phyloP scores from a whole-genome alignment of 2,888 invertebrate species.

The Linhomoeus sp. region DNA sequence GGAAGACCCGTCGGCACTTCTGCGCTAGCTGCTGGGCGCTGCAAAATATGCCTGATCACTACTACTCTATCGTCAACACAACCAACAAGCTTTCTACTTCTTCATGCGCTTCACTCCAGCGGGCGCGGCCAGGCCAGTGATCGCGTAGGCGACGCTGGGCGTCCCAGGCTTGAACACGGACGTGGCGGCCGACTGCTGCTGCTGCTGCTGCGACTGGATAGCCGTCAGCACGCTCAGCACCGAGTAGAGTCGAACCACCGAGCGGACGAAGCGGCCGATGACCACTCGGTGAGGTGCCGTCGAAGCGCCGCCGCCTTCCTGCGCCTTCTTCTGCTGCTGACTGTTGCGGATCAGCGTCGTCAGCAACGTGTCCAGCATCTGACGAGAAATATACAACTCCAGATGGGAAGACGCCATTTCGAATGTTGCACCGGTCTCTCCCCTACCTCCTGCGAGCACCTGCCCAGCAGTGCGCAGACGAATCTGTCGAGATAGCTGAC shows the following conservation, averaged over 20 bases:
- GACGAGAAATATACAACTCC: too few species aligned
- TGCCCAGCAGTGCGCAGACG: conserved; percentile 78
- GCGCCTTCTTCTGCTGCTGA: conserved; percentile 39
- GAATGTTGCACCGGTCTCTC: neutral
- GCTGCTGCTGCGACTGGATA: too few species aligned
- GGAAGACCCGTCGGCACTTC: conserved; percentile 73
- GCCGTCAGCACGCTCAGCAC: neutral
- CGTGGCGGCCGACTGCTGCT: too few species aligned
- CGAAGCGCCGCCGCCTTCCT: conserved; percentile 60
- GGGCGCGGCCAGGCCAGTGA: neutral
- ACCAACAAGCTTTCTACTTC: neutral
- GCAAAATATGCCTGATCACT: too few species aligned
- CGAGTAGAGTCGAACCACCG: conserved; percentile 64
- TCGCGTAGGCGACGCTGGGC: neutral
- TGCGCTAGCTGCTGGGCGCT: conserved; percentile 22
- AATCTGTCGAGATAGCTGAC: conserved; percentile 89
- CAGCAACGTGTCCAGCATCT: conserved; percentile 70
- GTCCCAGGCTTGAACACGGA: neutral
- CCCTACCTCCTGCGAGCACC: conserved; percentile 57
- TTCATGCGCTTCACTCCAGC: neutral
- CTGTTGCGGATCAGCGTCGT: conserved; percentile 72
- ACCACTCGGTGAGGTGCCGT: too few species aligned
- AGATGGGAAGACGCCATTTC: too few species aligned
- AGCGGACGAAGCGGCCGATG: conserved; percentile 64
- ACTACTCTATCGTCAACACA: too few species aligned